These are phyloP conservation scores for Trachythela sp. DNA, from an alignment of 64 coral and sea anemone genomes.

Conservation along the genomic window DNA sequence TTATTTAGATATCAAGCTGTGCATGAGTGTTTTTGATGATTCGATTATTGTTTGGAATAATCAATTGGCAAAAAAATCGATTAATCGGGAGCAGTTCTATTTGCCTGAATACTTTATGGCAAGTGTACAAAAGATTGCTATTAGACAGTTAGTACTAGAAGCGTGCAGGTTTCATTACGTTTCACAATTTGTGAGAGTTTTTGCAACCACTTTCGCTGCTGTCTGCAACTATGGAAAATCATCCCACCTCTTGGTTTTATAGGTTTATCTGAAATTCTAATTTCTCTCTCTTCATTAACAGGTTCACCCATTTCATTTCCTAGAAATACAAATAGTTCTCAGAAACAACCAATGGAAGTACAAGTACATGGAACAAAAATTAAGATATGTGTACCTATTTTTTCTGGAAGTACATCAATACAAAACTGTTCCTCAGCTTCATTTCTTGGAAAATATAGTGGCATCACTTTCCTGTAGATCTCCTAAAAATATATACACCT, in stretches of 20 bases:
- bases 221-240: background rate
- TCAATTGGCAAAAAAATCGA: too few species aligned
- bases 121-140: too few species aligned
- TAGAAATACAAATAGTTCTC: slow-evolving; percentile 4
- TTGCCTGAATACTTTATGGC: too few species aligned
- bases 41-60: too few species aligned
- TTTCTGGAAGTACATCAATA: slow-evolving; percentile 57
- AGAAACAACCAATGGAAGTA: too few species aligned
- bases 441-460: slow-evolving; percentile 89
- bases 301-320: slow-evolving; percentile 97
- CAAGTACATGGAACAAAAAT: background rate
- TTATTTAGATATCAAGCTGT: too few species aligned
- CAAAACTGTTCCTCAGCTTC: slow-evolving; percentile 62
- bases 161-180: too few species aligned
- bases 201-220: background rate
- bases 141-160: too few species aligned
- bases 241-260: background rate
- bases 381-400: slow-evolving; percentile 57
- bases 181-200: too few species aligned
- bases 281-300: slow-evolving; percentile 84
- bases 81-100: too few species aligned
- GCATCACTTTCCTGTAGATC: slow-evolving; percentile 91
- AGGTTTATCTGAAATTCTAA: slow-evolving; percentile 84
- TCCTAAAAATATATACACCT: slow-evolving; percentile 53
- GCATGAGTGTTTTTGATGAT: too few species aligned